Percentiles rank a stretch among this genome's conserved stretches.
Conservation (phyloP, 2,797 vertebrate species). For the Pagetopsis macropterus region DNA sequence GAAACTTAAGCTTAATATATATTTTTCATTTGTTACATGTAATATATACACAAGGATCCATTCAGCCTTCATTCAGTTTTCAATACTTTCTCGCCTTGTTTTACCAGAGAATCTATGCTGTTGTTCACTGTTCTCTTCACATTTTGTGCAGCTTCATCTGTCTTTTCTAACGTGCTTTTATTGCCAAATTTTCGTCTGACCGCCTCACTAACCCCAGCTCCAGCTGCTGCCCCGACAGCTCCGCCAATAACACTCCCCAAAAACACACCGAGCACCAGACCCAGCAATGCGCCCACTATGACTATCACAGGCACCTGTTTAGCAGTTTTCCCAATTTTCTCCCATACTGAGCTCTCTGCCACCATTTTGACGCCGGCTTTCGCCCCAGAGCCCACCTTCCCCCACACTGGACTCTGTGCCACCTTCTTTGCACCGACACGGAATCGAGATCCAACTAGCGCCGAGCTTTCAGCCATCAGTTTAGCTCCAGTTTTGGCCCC, state of each 20-base stretch:
- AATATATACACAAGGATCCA: not conserved
- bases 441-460: constrained; percentile 60
- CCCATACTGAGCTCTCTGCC: constrained; percentile 72
- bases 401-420: constrained; percentile 75
- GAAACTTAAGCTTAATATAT: not conserved
- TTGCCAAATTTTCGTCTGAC: constrained; percentile 71
- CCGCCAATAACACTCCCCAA: constrained; percentile 77
- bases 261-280: constrained; percentile 77
- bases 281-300: constrained; percentile 65
- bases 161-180: constrained; percentile 27
- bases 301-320: constrained; percentile 67
- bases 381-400: constrained; percentile 66
- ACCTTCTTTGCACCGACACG: constrained; percentile 65
- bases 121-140: constrained; percentile 20
- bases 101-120: constrained; percentile 25
- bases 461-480: constrained; percentile 59
- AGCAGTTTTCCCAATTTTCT: constrained; percentile 53
- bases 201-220: constrained; percentile 73
- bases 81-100: constrained; percentile 59
- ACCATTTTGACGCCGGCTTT: constrained; percentile 72
- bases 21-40: constrained; percentile 8
- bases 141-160: constrained; percentile 9
- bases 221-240: constrained; percentile 76
- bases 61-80: constrained; percentile 75
- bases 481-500: constrained; percentile 69